These are phyloP conservation scores for Chaunax sp. DNA, from an alignment of 2,797 vertebrate genomes.

Conservation along the genomic window DNA sequence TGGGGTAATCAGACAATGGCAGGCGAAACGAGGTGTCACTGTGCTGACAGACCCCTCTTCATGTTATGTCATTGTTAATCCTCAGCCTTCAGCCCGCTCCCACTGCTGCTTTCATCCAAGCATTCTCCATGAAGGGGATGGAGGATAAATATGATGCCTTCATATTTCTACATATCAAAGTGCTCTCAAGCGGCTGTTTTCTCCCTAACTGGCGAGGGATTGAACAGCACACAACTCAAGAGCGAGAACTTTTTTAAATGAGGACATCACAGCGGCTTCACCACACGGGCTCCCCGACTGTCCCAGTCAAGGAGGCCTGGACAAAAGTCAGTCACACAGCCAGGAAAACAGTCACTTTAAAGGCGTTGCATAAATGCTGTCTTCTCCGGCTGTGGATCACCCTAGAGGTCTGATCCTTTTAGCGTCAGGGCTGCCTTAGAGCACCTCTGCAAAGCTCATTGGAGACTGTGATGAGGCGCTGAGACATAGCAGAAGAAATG, in stretches of 20 bases:
- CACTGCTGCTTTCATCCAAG: constrained; percentile 71
- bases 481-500: constrained; percentile 67
- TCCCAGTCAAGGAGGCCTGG: constrained; percentile 73
- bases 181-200: constrained; percentile 77
- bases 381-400: constrained; percentile 50
- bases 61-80: constrained; percentile 88
- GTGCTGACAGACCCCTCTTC: constrained; percentile 89
- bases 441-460: constrained; percentile 58
- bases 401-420: constrained; percentile 66
- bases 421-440: constrained; percentile 52
- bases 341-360: constrained; percentile 61
- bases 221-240: constrained; percentile 69
- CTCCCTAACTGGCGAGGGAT: constrained; percentile 76
- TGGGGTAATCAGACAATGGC: constrained; percentile 90
- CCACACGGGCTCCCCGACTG: constrained; percentile 50
- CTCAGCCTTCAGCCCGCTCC: constrained; percentile 80
- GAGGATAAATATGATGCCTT: constrained; percentile 78
- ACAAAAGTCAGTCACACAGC: constrained; percentile 72
- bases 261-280: constrained; percentile 72
- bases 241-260: constrained; percentile 78
- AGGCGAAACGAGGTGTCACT: constrained; percentile 90
- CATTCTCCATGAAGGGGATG: constrained; percentile 61
- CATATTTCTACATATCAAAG: constrained; percentile 83
- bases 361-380: constrained; percentile 53
- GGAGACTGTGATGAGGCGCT: constrained; percentile 57